phyloP scores from a whole-genome alignment of 2,113 vertebrate species.

The Isichthys henryi region DNA sequence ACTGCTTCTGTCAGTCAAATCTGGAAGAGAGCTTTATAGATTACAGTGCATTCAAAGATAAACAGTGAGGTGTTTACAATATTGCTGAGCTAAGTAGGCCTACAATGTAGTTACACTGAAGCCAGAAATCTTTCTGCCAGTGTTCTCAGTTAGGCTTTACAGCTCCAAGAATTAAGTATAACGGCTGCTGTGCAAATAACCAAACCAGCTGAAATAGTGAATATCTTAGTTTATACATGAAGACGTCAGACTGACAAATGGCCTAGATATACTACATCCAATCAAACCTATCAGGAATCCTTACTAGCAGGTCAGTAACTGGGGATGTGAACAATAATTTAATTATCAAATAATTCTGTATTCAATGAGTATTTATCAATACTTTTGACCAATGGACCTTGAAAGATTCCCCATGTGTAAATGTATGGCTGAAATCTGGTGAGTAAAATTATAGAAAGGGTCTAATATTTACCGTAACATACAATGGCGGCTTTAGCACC shows the following conservation, averaged over 20 bases:
- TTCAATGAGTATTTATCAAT: neutral
- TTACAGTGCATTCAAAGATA: neutral
- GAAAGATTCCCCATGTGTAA: neutral
- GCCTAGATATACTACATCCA: neutral
- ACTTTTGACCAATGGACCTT: neutral
- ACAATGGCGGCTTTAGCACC: slow-evolving; percentile 88
- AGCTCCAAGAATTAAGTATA: no score
- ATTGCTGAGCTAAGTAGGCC: neutral
- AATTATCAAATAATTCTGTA: neutral
- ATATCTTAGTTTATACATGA: neutral
- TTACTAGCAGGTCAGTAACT: neutral
- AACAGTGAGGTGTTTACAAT: neutral
- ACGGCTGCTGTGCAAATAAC: neutral
- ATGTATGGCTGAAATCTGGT: neutral
- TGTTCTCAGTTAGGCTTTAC: no score
- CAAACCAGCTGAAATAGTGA: neutral
- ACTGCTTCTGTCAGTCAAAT: slow-evolving; percentile 88
- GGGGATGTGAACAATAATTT: neutral
- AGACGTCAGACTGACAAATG: neutral
- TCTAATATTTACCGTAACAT: slow-evolving; percentile 75
- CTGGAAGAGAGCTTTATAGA: slow-evolving; percentile 44
- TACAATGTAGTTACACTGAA: neutral
- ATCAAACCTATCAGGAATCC: neutral
- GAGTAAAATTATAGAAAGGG: neutral
- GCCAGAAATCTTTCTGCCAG: neutral